Evolutionary conservation across 2,113 vertebrate species (phyloP).

Genomic region (Megatriorchis doriae): DNA sequence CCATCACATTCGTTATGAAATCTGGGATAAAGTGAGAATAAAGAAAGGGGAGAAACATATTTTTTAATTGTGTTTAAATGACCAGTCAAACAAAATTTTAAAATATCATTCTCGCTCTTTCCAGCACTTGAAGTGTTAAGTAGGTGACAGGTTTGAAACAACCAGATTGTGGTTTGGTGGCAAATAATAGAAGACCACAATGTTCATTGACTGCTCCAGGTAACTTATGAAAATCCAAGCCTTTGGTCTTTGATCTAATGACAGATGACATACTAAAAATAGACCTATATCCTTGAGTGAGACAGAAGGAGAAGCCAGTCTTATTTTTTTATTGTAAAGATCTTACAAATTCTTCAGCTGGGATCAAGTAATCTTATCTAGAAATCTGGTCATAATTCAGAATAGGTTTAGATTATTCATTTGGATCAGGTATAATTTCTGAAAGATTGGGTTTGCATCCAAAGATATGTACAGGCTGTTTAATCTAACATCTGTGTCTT

Average conservation of each 20-base stretch:
- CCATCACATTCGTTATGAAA: not conserved
- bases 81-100: not conserved
- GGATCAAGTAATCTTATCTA: slow-evolving; percentile 2
- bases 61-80: not conserved
- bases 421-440: slow-evolving; percentile 43
- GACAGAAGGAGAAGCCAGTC: not conserved
- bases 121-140: not conserved
- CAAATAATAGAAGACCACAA: not conserved
- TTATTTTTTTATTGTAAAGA: not conserved
- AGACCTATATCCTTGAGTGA: not conserved
- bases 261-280: not conserved
- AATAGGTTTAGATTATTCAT: slow-evolving; percentile 37
- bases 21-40: not conserved
- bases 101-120: not conserved
- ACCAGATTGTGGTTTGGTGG: not conserved
- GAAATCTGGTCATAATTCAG: slow-evolving; percentile 26
- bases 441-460: slow-evolving; percentile 51
- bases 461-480: slow-evolving; percentile 50
- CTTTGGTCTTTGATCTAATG: slow-evolving; percentile 14
- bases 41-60: not conserved
- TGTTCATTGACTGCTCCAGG: slow-evolving; percentile 30
- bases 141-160: not conserved
- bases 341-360: slow-evolving; percentile 2
- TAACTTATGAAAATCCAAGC: slow-evolving; percentile 34
- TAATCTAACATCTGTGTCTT: slow-evolving; percentile 68